Conservation (phyloP, 2,888 invertebrate genomes). For the Trichogramma evanescens region DNA sequence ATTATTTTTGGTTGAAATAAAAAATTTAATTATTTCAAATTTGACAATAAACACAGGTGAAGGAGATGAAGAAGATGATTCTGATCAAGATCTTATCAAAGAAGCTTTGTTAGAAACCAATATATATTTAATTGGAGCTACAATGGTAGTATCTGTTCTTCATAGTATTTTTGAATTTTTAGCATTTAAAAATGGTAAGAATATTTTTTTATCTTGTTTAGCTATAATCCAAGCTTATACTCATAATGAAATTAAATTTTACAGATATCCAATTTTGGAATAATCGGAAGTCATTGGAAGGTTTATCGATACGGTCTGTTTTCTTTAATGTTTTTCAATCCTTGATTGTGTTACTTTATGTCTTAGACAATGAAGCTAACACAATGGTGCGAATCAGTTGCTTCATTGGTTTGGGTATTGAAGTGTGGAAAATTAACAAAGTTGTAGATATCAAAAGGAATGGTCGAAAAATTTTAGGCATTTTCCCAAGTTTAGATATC, state of each 20-base stretch:
- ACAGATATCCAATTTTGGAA: conserved; percentile 99
- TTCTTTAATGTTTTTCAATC: conserved; percentile 99
- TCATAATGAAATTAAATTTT: conserved; percentile 19
- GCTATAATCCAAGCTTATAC: neutral
- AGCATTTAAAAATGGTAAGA: conserved; percentile 92
- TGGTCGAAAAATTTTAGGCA: conserved; percentile 66
- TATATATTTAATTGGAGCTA: conserved; percentile 86
- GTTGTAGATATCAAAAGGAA: conserved; percentile 77
- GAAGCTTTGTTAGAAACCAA: conserved; percentile 95
- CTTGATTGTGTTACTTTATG: conserved; percentile 88
- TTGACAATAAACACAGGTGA: conserved; percentile 36
- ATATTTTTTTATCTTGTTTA: neutral
- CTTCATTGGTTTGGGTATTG: conserved; percentile 89
- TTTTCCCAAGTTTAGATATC: conserved; percentile 73
- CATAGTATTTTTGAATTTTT: conserved; percentile 97
- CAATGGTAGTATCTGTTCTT: conserved; percentile 84
- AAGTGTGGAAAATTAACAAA: conserved; percentile 99
- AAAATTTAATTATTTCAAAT: neutral
- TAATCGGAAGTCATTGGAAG: conserved; percentile 91
- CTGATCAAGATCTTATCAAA: conserved; percentile 83
- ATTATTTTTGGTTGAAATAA: neutral
- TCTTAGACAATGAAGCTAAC: conserved; percentile 97
- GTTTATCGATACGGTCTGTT: conserved; percentile 93
- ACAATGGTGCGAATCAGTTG: conserved; percentile 91
- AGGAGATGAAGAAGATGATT: conserved; percentile 72